phyloP scores from a whole-genome alignment of 1,140 invertebrate species.

The Zaprionus inermis region DNA sequence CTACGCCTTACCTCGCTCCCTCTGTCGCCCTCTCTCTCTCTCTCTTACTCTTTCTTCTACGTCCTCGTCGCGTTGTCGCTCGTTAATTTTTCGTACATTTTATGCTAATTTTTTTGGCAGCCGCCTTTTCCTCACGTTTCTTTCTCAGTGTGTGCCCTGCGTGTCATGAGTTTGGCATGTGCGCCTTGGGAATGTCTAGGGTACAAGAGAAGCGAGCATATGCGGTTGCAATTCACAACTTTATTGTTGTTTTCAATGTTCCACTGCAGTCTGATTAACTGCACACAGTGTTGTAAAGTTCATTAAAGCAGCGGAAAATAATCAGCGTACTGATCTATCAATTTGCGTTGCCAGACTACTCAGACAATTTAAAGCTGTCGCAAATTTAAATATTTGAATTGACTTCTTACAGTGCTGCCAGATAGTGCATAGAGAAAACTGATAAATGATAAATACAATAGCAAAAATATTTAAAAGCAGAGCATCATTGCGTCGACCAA shows the following conservation, averaged over 20 bases:
- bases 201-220: constrained; percentile 14
- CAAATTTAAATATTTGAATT: background rate
- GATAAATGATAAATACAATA: too few relatives aligned
- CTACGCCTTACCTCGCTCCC: constrained; percentile 8
- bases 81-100: constrained; percentile 77
- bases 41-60: background rate
- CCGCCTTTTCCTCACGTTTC: constrained; percentile 34
- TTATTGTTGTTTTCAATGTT: background rate
- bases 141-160: constrained; percentile 51
- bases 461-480: background rate
- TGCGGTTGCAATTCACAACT: background rate
- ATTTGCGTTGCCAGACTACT: background rate
- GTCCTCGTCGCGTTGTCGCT: constrained; percentile 42
- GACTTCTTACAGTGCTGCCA: background rate
- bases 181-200: constrained; percentile 28
- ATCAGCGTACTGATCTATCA: too few relatives aligned
- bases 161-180: constrained; percentile 40
- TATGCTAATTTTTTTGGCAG: constrained; percentile 79
- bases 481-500: background rate
- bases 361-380: background rate
- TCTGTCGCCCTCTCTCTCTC: background rate
- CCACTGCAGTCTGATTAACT: background rate
- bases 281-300: background rate
- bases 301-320: too few relatives aligned
- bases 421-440: too few relatives aligned